Conservation (phyloP, 2,888 invertebrate species). For the Mythimna ferrago region DNA sequence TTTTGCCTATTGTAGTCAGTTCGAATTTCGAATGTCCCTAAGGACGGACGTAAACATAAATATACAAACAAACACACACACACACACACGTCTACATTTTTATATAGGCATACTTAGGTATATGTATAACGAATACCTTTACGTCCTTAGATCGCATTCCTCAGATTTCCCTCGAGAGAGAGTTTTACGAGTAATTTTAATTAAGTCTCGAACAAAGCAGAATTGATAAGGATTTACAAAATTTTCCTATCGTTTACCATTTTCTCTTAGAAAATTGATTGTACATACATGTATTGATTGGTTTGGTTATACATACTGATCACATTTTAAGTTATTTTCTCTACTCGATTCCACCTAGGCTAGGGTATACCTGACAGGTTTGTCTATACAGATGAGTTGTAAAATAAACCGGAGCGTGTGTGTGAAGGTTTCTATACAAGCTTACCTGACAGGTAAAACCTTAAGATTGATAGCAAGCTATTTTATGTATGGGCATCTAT, state of each 20-base stretch:
- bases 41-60: neutral
- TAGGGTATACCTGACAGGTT: too few relatives aligned
- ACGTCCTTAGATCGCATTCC: conserved; percentile 13
- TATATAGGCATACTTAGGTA: neutral
- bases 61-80: conserved; percentile 4
- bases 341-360: neutral
- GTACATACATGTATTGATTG: neutral
- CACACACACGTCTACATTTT: neutral
- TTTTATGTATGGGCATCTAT: neutral
- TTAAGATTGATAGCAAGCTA: too few relatives aligned
- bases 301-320: neutral
- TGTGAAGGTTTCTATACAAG: too few relatives aligned
- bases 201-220: conserved; percentile 32
- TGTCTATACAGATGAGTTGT: too few relatives aligned
- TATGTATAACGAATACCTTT: conserved; percentile 14
- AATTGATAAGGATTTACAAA: conserved; percentile 16
- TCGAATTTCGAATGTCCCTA: neutral
- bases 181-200: conserved; percentile 45
- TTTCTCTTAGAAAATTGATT: neutral
- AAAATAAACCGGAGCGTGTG: too few relatives aligned
- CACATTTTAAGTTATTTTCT: neutral
- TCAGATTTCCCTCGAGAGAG: conserved; percentile 52
- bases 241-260: conserved; percentile 7
- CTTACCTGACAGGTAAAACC: too few relatives aligned
- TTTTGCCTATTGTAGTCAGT: neutral